Base-by-base conservation (phyloP, 1,140 invertebrate species). In the Hirudo medicinalis region DNA sequence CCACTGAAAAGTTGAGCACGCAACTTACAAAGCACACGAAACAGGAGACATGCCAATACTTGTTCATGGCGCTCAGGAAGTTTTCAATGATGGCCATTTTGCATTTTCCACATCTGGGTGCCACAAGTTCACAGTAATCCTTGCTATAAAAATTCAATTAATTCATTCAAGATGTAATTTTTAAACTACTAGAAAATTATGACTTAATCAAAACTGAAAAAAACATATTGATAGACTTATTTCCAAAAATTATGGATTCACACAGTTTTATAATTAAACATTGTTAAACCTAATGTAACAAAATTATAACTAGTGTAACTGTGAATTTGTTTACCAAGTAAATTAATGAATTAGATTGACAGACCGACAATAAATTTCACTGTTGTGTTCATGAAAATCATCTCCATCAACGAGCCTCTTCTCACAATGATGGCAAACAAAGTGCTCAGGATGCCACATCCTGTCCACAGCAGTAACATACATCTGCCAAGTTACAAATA, bases 391-490 rank as follows among this genome's bases (percentile, higher is more conserved):
- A 76, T 82, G 80, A 74, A 82, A 82, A 55, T 80, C 94, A 68
- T 97, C 93, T 76, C 97, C 94, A 13, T 92, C 93, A 78, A 97
- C 96, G 74, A 99, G 83, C 81, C 96, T 92, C 78, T 94, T 90
- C 72, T 90, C 90, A 86, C 96, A 99, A 79, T 97, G 93, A 70
- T 89, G 90, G 85, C 97, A 99, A 6, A 89, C 91, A 83, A 99
- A 99, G 81, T 99, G 96, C 81, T 99, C 94, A 73, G 94, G 94
- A 82, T 99, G 97, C 94, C 94, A 99, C 66, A 94, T 98, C 80
- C 93, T 94, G 78, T 97, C 94, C 79, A 99, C 83, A 2, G 96
- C 96, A 0, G 94, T 98, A 53, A 99, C 92, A 83, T 78, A 97
- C 29, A 69, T 69, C 29, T 69, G 25, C 19, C 43, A 17, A 17